phyloP scores from a whole-genome alignment of 53 echinoderm and acorn worm species.

The Paracentrotus lividus region DNA sequence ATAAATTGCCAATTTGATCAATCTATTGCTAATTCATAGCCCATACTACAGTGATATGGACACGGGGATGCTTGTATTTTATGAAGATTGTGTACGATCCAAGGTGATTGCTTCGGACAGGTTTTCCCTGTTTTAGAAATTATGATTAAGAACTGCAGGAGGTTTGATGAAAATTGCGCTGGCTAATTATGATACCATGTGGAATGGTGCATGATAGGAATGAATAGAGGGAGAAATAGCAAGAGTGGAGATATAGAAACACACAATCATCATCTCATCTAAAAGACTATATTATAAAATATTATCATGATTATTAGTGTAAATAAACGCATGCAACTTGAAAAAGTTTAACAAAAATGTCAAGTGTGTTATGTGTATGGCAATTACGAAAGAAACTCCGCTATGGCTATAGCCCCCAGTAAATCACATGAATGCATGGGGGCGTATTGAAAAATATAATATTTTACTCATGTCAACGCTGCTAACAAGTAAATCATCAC shows the following conservation, averaged over 20 bases:
- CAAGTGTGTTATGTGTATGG: no score
- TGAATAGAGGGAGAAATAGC: neutral
- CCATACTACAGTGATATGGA: constrained; percentile 4
- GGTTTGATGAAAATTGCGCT: constrained; percentile 19
- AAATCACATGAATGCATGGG: no score
- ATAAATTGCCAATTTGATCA: constrained; percentile 52
- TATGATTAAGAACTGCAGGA: neutral
- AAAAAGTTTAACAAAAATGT: no score
- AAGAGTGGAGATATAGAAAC: neutral
- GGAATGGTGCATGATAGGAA: neutral
- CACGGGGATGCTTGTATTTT: constrained; percentile 19
- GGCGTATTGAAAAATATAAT: no score
- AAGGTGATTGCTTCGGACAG: neutral
- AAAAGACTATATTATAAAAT: no score
- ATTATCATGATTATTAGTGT: no score
- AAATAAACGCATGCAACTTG: no score
- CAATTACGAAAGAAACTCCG: no score
- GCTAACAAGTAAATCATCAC: no score
- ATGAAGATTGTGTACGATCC: neutral
- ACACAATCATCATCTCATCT: no score
- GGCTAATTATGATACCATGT: neutral
- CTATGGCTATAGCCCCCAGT: no score
- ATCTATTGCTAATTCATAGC: constrained; percentile 17
- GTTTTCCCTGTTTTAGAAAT: neutral
- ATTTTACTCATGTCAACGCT: no score